Evolutionary conservation across 1,140 invertebrate genomes (phyloP).

Genomic region (Bombus waltoni): DNA sequence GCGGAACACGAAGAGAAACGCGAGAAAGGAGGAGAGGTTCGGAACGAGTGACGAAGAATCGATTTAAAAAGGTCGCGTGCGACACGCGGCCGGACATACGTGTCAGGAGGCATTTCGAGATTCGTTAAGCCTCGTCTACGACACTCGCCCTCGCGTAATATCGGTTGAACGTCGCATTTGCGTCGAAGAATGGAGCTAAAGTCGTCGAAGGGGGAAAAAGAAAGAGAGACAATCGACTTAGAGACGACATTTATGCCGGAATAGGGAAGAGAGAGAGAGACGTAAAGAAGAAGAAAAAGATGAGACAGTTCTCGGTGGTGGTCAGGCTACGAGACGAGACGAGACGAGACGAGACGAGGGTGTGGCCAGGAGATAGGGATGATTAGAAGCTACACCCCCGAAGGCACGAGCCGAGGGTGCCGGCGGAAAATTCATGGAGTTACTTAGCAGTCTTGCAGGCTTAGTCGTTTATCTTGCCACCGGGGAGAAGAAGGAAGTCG

Average conservation of each 20-base stretch:
- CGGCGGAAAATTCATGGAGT: conserved; percentile 81
- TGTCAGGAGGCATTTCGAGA: conserved; percentile 58
- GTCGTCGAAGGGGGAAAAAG: conserved; percentile 30
- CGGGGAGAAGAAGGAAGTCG: conserved; percentile 62
- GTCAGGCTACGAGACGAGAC: conserved; percentile 60
- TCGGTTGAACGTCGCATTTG: conserved; percentile 62
- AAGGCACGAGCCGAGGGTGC: conserved; percentile 70
- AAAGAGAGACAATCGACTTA: background rate
- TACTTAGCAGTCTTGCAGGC: conserved; percentile 72
- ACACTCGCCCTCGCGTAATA: conserved; percentile 55
- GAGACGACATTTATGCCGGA: background rate
- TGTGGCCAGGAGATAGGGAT: conserved; percentile 77
- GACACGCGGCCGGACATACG: conserved; percentile 65
- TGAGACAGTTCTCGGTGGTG: conserved; percentile 1
- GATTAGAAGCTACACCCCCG: conserved; percentile 78
- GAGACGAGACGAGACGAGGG: conserved; percentile 66
- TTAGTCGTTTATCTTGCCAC: conserved; percentile 75
- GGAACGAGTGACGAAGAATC: background rate
- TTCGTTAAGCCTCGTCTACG: conserved; percentile 64
- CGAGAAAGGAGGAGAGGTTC: background rate
- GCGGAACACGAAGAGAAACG: background rate
- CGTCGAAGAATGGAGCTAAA: conserved; percentile 27
- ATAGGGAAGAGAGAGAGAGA: background rate
- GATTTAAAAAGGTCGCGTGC: conserved; percentile 59
- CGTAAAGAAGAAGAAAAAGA: background rate